Base-by-base conservation (phyloP, 2,797 vertebrate genomes). In the Silurus lanzhouensis region DNA sequence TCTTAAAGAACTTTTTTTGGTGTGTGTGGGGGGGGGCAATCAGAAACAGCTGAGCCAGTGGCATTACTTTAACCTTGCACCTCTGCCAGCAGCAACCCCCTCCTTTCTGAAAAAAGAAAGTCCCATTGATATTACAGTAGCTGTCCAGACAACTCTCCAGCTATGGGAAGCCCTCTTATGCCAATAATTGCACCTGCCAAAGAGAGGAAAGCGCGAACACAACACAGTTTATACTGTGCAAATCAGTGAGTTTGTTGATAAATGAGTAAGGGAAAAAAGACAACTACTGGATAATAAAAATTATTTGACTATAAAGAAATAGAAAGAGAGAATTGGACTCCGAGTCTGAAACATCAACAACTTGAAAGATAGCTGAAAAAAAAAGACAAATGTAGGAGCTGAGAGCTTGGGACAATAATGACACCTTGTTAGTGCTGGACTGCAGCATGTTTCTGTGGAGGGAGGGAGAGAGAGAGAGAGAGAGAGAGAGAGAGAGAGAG, bases 381-480 rank as follows among this genome's bases (percentile, higher is more conserved):
- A 57, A 81, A 57, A 44, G 58, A 71, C 8, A 76, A 76, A 77
- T 38, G 76, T 61, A 22, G 20, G 7, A 55, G 79, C 63, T 81
- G 66, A 77, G 84, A 88, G 86, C 85, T 79, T 83, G 86, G 85
- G 63, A 80, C 84, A 76, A 84, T 90, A 90, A 90, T 87, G 66
- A 87, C 86, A 87, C 82, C 87, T 88, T 88, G 85, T 90, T 86
- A 84, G 79, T 81, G 44, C 27, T 44, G 48, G 74, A 58, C 82
- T 81, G 72, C 66, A 75, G 74, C 25, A 52, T 52, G 63, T 72
- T 82, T 87, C 72, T 84, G 74, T 8, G 52, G 22, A 44, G 31
- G 31, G 31, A 31, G 31, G 31, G 76, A n/a, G 9, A 27, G 22
- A 68, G n/a, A 46, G 44, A 66, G 60, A n/a, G 9, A 55, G 22